phyloP scores from a whole-genome alignment of 1,140 invertebrate genomes.

The Potamilus streckersoni region DNA sequence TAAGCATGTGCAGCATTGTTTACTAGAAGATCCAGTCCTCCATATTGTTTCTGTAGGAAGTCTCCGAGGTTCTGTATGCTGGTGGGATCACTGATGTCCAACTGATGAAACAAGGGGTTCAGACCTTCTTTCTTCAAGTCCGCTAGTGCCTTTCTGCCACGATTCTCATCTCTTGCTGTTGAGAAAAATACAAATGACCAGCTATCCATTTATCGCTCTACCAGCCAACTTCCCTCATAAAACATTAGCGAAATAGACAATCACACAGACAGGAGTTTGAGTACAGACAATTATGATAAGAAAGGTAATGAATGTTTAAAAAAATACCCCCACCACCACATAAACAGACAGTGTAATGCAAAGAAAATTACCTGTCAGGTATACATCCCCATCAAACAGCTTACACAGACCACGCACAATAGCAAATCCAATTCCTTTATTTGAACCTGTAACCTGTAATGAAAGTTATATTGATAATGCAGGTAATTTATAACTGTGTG shows the following conservation, averaged over 20 bases:
- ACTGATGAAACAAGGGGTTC: constrained; percentile 75
- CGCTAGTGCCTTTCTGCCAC: constrained; percentile 73
- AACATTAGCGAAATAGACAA: no score
- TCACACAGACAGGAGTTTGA: no score
- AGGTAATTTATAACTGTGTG: no score
- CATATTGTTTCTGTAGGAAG: constrained; percentile 76
- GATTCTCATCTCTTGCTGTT: constrained; percentile 70
- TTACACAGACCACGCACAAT: constrained; percentile 78
- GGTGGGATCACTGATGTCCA: constrained; percentile 75
- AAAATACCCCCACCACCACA: no score
- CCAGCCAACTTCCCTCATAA: no score
- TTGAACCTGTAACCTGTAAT: constrained; percentile 77
- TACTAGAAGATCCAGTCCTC: constrained; percentile 82
- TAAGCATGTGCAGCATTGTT: constrained; percentile 89
- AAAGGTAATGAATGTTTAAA: no score
- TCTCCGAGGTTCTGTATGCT: constrained; percentile 74
- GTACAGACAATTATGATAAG: no score
- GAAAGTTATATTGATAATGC: neutral
- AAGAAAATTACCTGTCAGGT: constrained; percentile 72
- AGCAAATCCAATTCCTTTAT: constrained; percentile 81
- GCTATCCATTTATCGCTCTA: no score
- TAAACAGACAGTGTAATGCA: no score
- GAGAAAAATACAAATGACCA: no score
- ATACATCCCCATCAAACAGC: constrained; percentile 75
- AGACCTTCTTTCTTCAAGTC: constrained; percentile 70